These are phyloP conservation scores for Archilochus colubris DNA, from an alignment of 2,113 vertebrate genomes.

Conservation along the genomic window DNA sequence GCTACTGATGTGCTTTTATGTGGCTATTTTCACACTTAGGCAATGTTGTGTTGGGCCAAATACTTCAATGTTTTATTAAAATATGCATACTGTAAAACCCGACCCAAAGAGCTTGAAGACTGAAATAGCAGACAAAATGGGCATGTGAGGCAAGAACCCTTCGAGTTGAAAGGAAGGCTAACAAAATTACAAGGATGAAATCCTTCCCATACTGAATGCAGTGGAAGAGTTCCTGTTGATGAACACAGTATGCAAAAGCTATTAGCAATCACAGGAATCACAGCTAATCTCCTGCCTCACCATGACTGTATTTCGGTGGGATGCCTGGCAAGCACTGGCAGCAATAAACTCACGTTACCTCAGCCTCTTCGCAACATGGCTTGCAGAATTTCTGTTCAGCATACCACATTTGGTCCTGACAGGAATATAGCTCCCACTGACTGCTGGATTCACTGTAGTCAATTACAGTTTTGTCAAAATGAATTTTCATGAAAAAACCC, in stretches of 20 bases:
- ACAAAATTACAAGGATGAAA: not conserved
- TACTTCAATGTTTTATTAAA: not conserved
- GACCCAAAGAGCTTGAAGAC: not conserved
- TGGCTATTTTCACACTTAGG: not conserved
- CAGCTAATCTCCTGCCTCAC: conserved; percentile 30
- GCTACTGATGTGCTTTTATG: not conserved
- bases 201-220: not conserved
- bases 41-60: not conserved
- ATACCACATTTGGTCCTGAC: not conserved
- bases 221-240: not conserved
- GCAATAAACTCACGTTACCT: not conserved
- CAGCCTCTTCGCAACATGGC: not conserved
- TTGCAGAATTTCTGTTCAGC: not conserved
- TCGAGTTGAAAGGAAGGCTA: not conserved
- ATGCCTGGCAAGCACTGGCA: not conserved
- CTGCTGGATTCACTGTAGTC: not conserved
- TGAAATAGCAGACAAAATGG: not conserved
- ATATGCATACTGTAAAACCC: not conserved
- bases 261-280: conserved; percentile 35
- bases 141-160: not conserved
- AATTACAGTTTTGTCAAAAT: not conserved
- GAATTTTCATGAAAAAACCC: not conserved
- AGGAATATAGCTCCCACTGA: not conserved
- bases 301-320: not conserved
- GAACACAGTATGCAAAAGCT: conserved; percentile 5